Evolutionary conservation across 1,140 invertebrate species (phyloP).

Genomic region (Meloidogyne floridensis): DNA sequence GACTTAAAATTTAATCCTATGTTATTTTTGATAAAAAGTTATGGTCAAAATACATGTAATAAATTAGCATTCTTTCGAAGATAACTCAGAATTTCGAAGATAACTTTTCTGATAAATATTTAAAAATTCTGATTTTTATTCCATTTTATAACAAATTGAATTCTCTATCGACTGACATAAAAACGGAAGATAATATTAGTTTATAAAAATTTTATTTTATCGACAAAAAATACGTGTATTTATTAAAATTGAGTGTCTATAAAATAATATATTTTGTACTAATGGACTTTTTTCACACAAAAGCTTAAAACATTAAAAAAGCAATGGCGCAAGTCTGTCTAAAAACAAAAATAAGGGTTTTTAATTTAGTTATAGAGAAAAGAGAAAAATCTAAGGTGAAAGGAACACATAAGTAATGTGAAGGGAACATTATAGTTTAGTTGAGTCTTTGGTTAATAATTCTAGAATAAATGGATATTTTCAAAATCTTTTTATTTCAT

Average conservation of each 20-base stretch:
- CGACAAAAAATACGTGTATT: background rate
- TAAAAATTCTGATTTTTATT: background rate
- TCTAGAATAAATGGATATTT: background rate
- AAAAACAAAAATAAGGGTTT: background rate
- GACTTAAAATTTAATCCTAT: background rate
- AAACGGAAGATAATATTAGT: background rate
- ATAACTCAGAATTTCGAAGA: background rate
- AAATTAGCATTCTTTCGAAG: background rate
- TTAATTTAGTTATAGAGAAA: background rate
- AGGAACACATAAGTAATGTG: background rate
- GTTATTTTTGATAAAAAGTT: background rate
- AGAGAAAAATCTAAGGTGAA: background rate
- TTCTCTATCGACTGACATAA: background rate
- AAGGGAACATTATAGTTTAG: background rate
- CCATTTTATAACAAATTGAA: background rate
- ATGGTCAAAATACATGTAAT: background rate
- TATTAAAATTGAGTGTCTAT: background rate
- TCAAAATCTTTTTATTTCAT: background rate
- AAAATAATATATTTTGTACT: background rate
- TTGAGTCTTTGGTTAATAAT: background rate
- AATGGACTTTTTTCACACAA: conserved; percentile 1
- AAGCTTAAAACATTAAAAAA: background rate
- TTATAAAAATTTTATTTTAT: background rate
- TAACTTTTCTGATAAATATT: background rate
- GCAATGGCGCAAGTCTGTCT: background rate